Percentiles rank a stretch among this genome's conserved stretches.
Evolutionary conservation across 2,888 invertebrate genomes (phyloP).

Genomic region (Watsonalla binaria): DNA sequence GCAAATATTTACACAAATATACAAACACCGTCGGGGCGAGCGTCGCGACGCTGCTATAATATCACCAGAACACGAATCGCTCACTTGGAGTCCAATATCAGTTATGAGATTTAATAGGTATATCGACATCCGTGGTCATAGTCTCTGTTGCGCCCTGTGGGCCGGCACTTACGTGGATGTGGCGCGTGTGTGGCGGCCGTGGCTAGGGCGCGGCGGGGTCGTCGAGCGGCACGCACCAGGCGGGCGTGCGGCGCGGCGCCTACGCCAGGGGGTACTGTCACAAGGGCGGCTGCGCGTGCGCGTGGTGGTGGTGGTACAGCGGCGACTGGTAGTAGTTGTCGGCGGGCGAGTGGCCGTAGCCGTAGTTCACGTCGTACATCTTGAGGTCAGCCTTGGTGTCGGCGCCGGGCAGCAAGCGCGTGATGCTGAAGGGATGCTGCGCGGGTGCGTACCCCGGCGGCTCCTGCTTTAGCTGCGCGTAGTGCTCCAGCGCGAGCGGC

Average conservation of each 20-base stretch:
- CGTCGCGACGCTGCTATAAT: constrained; percentile 37
- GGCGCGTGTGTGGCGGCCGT: constrained; percentile 3
- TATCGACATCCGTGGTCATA: constrained; percentile 10
- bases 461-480: constrained; percentile 87
- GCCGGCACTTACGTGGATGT: constrained; percentile 16
- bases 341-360: constrained; percentile 77
- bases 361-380: constrained; percentile 91
- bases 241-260: constrained; percentile 62
- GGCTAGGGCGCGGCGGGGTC: constrained; percentile 26
- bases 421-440: constrained; percentile 96
- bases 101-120: constrained; percentile 46
- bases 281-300: constrained; percentile 89
- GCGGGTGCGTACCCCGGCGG: constrained; percentile 88
- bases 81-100: constrained; percentile 72
- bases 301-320: constrained; percentile 84
- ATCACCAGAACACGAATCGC: constrained; percentile 72
- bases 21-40: constrained; percentile 41
- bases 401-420: constrained; percentile 90
- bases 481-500: constrained; percentile 80
- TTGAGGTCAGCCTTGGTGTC: constrained; percentile 94
- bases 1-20: constrained; percentile 67
- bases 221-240: constrained; percentile 43
- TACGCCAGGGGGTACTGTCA: constrained; percentile 96
- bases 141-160: constrained; percentile 9
- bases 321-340: constrained; percentile 92